Evolutionary conservation across 2,797 vertebrate genomes (phyloP), one percentile per base, ranked within the genome.

Genomic region (Sebastes matsubarae): DNA sequence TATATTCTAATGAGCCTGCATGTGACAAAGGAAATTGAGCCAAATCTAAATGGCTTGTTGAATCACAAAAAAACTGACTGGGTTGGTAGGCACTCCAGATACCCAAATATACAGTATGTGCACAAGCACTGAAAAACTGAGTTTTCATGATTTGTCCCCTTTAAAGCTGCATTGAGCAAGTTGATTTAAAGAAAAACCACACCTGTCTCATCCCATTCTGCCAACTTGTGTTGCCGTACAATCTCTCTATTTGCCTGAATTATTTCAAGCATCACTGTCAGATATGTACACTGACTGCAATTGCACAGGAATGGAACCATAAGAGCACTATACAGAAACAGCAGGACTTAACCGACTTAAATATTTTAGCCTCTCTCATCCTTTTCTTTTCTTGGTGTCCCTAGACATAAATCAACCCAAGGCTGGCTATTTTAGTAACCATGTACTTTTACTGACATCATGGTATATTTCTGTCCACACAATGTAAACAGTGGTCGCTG

Each of bases 381-480:
- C 32, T 27, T 50, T 16, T 75, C 58, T 70, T 57, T 59, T 57
- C 67, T 54, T 55, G 11, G n/a, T 8, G 16, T 71, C 54, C 2
- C 46, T 38, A 14, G 8, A 82, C 57, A 74, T 73, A 70, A 79
- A 84, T 83, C 67, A 69, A 27, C 38, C 29, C 6, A 10, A n/a
- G n/a, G 4, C 64, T 55, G 42, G 25, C 30, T 55, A 30, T 32
- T 80, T 77, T 34, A 52, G 59, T 64, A 61, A 85, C 75, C 80
- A 83, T 87, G 9, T 72, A 75, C 72, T 81, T 79, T 77, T 24
- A 52, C 73, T 81, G 72, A 78, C 68, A 65, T 79, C 54, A 77
- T 66, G 14, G 34, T 81, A 18, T 66, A 84, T 80, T 54, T 87
- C 58, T 68, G 22, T 80, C 27, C 18, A n/a, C 34, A 27, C 30